phyloP scores from a whole-genome alignment of 2,888 invertebrate species.

The Melanargia galathea region DNA sequence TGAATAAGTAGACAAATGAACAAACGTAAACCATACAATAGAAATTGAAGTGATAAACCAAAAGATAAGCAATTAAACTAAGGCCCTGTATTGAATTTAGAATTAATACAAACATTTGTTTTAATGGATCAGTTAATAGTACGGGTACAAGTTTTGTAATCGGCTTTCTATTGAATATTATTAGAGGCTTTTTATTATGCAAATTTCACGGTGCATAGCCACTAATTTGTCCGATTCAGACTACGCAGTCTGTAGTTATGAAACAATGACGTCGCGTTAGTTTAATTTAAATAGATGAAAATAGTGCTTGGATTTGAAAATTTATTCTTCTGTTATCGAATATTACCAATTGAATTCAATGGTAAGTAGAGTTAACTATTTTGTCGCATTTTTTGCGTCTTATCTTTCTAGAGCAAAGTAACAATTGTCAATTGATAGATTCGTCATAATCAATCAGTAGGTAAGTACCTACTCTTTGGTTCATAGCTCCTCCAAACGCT shows the following conservation, averaged over 20 bases:
- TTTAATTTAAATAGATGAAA: slow-evolving; percentile 5
- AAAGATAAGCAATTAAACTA: slow-evolving; percentile 27
- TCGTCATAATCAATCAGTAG: neutral
- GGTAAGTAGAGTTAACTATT: no score
- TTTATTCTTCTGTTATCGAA: neutral
- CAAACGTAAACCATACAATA: neutral
- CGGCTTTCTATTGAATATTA: slow-evolving; percentile 31
- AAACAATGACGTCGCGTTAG: slow-evolving; percentile 36
- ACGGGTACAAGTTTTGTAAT: slow-evolving; percentile 25
- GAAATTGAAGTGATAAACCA: slow-evolving; percentile 1
- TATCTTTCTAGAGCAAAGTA: no score
- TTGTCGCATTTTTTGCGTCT: no score
- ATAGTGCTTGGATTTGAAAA: neutral
- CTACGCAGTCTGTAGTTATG: slow-evolving; percentile 34
- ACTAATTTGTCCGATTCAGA: slow-evolving; percentile 44
- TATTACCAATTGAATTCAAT: no score
- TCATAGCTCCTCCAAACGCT: neutral
- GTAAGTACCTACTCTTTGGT: neutral
- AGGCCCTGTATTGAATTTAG: slow-evolving; percentile 23
- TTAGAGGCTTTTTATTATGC: slow-evolving; percentile 40
- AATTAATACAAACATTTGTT: slow-evolving; percentile 30
- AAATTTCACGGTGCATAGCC: slow-evolving; percentile 39
- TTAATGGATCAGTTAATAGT: slow-evolving; percentile 27
- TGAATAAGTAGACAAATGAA: neutral
- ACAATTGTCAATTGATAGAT: no score